A percentile compares a stretch with the other conserved stretches of the same genome.
Evolutionary conservation across 1,140 invertebrate species (phyloP).

Genomic region (Neoseiulus cucumeris): DNA sequence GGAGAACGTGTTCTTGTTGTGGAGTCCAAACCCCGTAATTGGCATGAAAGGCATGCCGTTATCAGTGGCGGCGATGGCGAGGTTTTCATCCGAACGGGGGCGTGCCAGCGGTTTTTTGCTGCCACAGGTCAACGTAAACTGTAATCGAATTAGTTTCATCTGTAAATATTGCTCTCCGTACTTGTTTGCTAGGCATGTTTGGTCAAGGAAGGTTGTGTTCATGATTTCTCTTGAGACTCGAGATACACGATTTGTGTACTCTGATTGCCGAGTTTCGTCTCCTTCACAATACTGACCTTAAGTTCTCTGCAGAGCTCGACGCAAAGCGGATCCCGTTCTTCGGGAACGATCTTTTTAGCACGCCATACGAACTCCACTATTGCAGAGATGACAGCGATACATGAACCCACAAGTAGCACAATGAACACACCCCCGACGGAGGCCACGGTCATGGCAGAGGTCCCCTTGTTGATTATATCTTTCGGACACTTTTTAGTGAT

Average conservation of each 20-base stretch:
- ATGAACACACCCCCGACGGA: slow-evolving; percentile 33
- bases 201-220: too few species aligned
- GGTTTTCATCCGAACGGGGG: slow-evolving; percentile 11
- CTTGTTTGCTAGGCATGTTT: too few species aligned
- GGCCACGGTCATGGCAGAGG: slow-evolving; percentile 25
- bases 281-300: too few species aligned
- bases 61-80: slow-evolving; percentile 8
- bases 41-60: slow-evolving; percentile 11
- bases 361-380: slow-evolving; percentile 25
- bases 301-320: slow-evolving; percentile 34
- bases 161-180: too few species aligned
- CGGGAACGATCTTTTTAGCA: slow-evolving; percentile 20
- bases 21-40: slow-evolving; percentile 10
- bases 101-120: slow-evolving; percentile 7
- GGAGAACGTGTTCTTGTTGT: slow-evolving; percentile 11
- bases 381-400: slow-evolving; percentile 22
- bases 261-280: too few species aligned
- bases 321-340: slow-evolving; percentile 23
- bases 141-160: too few species aligned
- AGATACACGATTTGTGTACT: too few species aligned
- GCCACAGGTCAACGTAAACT: slow-evolving; percentile 2
- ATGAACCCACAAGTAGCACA: slow-evolving; percentile 26
- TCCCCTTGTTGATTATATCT: slow-evolving; percentile 20
- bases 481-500: slow-evolving; percentile 18
- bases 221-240: too few species aligned